Evolutionary conservation across 2,797 vertebrate species (phyloP).

Genomic region (Schizopygopsis malacanthus): DNA sequence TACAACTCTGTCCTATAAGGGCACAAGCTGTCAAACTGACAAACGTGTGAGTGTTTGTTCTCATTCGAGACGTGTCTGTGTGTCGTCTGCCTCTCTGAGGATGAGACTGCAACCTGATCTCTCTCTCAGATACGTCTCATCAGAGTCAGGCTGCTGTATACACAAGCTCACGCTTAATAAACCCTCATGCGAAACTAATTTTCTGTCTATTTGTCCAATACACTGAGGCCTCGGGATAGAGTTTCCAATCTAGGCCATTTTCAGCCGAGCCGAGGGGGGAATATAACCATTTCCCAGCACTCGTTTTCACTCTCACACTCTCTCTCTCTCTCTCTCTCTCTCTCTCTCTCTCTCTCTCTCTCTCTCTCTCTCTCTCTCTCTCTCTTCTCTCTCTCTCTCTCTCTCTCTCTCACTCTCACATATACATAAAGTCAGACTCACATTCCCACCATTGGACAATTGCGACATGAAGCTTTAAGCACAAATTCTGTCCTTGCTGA

Average conservation of each 20-base stretch:
- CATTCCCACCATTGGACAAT: background rate
- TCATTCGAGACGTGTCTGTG: slow-evolving; percentile 10
- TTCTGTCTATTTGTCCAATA: slow-evolving; percentile 82
- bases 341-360: background rate
- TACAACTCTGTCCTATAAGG: background rate
- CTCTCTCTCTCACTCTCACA: background rate
- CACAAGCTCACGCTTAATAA: slow-evolving; percentile 77
- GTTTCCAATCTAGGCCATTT: slow-evolving; percentile 77
- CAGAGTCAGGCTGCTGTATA: slow-evolving; percentile 68
- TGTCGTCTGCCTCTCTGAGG: slow-evolving; percentile 27
- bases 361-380: background rate
- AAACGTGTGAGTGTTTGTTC: slow-evolving; percentile 4
- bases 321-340: too few species aligned
- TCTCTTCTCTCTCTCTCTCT: background rate
- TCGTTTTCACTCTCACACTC: background rate
- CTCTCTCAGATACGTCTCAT: slow-evolving; percentile 17
- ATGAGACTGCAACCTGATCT: slow-evolving; percentile 40
- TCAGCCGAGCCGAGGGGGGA: slow-evolving; percentile 23
- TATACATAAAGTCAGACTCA: background rate
- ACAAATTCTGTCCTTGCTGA: background rate
- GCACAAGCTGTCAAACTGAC: slow-evolving; percentile 3
- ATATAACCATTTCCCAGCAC: slow-evolving; percentile 24
- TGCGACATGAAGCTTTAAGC: background rate
- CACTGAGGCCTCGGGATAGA: slow-evolving; percentile 73
- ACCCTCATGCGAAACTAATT: slow-evolving; percentile 80